Percentiles rank a stretch among this genome's conserved stretches.
Conservation (phyloP, 2,113 vertebrate genomes). For the Pampusana beccarii region DNA sequence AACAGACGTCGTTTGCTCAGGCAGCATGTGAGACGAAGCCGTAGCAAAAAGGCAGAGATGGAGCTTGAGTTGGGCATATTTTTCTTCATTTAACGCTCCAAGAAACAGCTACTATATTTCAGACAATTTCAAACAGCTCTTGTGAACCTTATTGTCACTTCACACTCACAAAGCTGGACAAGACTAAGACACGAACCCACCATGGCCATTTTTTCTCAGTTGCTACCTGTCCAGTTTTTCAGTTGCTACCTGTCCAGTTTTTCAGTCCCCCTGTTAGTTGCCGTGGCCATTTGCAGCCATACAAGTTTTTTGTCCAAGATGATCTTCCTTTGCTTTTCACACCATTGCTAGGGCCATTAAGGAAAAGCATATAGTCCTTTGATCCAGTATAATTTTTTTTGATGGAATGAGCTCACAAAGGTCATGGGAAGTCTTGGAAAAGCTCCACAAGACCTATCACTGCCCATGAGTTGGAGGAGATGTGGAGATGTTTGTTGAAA, state of each 20-base stretch:
- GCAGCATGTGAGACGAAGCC: not conserved
- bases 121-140: not conserved
- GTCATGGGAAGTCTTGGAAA: not conserved
- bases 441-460: not conserved
- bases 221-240: not conserved
- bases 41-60: not conserved
- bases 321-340: not conserved
- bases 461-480: not conserved
- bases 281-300: not conserved
- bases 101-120: not conserved
- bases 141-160: not conserved
- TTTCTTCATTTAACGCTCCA: not conserved
- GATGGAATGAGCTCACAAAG: not conserved
- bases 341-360: not conserved
- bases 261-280: not conserved
- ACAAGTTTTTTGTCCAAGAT: not conserved
- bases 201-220: not conserved
- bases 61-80: not conserved
- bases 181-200: rapidly evolving
- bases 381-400: not conserved
- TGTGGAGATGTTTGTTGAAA: not conserved
- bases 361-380: not conserved
- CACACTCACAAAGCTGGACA: not conserved
- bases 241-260: not conserved
- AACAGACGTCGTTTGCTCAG: not conserved